Evolutionary conservation across 2,113 vertebrate species (phyloP).

Genomic region (Carassius carassius): DNA sequence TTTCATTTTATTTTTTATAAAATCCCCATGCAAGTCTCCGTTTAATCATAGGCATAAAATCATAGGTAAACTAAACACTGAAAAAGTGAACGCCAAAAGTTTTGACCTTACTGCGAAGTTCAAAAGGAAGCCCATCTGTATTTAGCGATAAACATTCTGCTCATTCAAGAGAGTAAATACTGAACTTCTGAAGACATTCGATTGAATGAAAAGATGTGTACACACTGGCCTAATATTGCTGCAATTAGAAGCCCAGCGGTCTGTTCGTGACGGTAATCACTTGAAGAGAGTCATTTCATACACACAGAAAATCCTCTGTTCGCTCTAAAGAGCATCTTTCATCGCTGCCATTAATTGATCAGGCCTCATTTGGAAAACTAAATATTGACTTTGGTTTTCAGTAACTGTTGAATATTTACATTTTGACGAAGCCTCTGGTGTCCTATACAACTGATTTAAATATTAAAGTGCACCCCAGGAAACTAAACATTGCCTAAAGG

Average conservation of each 20-base stretch:
- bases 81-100: constrained; percentile 61
- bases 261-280: constrained; percentile 50
- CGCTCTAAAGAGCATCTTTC: constrained; percentile 64
- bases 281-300: constrained; percentile 62
- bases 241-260: constrained; percentile 56
- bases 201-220: constrained; percentile 40
- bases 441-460: constrained; percentile 36
- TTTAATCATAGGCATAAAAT: constrained; percentile 45
- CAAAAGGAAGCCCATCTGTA: background rate
- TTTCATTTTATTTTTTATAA: too few species aligned
- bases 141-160: constrained; percentile 24
- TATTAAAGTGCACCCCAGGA: constrained; percentile 42
- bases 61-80: constrained; percentile 22
- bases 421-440: constrained; percentile 34
- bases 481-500: constrained; percentile 10
- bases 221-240: constrained; percentile 45
- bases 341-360: constrained; percentile 68
- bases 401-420: constrained; percentile 56
- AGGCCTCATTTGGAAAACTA: constrained; percentile 70
- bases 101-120: constrained; percentile 39
- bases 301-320: constrained; percentile 69
- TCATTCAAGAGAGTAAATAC: constrained; percentile 25
- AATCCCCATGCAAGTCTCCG: background rate
- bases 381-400: constrained; percentile 73
- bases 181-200: constrained; percentile 31